Conservation (phyloP, 2,888 invertebrate genomes). For the Nymphalis urticae region DNA sequence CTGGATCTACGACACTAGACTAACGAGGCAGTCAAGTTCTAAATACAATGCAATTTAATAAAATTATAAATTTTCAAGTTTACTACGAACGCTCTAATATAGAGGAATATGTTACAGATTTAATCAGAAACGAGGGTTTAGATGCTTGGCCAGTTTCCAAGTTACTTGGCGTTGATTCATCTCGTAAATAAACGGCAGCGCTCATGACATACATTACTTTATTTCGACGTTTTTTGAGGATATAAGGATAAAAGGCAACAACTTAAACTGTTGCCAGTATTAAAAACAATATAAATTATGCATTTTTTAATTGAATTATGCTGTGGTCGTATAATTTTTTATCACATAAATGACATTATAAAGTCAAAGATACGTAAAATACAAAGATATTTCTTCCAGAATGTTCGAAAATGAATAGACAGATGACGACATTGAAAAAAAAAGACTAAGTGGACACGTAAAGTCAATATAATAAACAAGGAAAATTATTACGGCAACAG, state of each 20-base stretch:
- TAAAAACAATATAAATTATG: background rate
- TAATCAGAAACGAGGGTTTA: slow-evolving; percentile 23
- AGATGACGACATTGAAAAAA: too few species aligned
- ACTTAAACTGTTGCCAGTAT: background rate
- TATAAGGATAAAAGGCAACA: background rate
- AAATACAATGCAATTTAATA: background rate
- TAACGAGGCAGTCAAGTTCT: too few species aligned
- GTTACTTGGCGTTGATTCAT: slow-evolving; percentile 23
- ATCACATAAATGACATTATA: too few species aligned
- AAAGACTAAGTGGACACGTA: too few species aligned
- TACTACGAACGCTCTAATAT: slow-evolving; percentile 1
- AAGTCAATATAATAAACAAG: too few species aligned
- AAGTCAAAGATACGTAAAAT: too few species aligned
- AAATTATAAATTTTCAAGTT: background rate
- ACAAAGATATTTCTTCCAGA: too few species aligned
- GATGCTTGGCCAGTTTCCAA: slow-evolving; percentile 28
- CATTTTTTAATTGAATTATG: background rate
- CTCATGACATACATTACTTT: slow-evolving; percentile 21
- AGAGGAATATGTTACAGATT: slow-evolving; percentile 1
- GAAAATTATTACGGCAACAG: too few species aligned
- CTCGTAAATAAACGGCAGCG: slow-evolving; percentile 27
- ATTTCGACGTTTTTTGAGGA: slow-evolving; percentile 6
- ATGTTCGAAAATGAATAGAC: too few species aligned
- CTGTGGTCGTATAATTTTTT: too few species aligned
- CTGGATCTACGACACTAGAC: too few species aligned